Base-by-base conservation (phyloP, 2,888 invertebrate genomes). In the Lycophotia porphyrea region DNA sequence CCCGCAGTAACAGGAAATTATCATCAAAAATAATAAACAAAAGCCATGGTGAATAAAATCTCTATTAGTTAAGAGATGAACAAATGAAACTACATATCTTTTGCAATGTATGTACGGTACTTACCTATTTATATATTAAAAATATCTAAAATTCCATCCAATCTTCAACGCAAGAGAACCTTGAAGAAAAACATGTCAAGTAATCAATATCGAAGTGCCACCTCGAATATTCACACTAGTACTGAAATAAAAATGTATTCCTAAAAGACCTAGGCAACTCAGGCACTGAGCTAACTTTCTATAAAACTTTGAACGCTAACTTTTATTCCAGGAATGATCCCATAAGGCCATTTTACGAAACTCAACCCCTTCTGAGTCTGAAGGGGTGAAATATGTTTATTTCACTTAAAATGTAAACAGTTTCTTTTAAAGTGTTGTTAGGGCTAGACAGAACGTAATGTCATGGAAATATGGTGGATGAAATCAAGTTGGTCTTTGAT, bases 301-400 rank as follows among this genome's bases (percentile, higher is more conserved):
- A 87, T 88, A 80, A 85, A 90, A 90, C 81, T 90, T 88, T 84
- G 74, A 79, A 74, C 78, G 73, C 31, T 69, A 88, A 90, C 85
- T 90, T 90, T 88, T 87, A 88, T 87, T 80, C 84, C 80, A 75
- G 68, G 85, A 87, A 84, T 87, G 89, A 89, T 90, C 90, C 90
- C 90, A 79, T 80, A 89, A 89, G 90, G 84, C 87, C 86, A 84
- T 87, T 90, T 89, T 89, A 85, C 84, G 84, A 84, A 84, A 76
- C 78, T 84, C 67, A 34, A 71, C 78, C 82, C 75, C 84, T 84
- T 84, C 71, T 77, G 67, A 72, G 81, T 82, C 80, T 82, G 77
- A 39, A 42, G 13, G 27, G 31, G 52, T 64, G 78, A 81, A 70
- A 80, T 82, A 84, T 78, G 58, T 87, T 78, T 82, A 65, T 81